phyloP scores from a whole-genome alignment of 2,888 invertebrate species.

The Crocallis elinguaria region DNA sequence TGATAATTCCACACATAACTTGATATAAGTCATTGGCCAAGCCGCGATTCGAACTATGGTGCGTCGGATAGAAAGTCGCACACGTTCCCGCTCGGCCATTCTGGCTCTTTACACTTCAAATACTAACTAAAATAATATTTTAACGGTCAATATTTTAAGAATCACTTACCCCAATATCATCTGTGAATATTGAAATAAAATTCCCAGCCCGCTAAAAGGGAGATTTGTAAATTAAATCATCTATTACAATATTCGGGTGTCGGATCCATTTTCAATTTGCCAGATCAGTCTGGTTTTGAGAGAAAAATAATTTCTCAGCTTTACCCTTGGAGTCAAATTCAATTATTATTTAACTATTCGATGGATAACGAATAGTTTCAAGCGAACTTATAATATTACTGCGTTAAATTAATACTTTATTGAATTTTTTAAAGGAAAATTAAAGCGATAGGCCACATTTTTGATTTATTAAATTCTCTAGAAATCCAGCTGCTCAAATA shows the following conservation, averaged over 20 bases:
- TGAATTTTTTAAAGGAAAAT: not conserved
- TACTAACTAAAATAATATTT: not conserved
- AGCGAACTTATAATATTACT: not conserved
- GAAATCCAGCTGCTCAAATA: too few species aligned
- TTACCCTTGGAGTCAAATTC: slow-evolving; percentile 11
- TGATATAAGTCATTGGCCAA: too few species aligned
- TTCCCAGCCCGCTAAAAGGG: slow-evolving; percentile 11
- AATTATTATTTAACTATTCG: slow-evolving; percentile 20
- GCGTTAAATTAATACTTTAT: too few species aligned
- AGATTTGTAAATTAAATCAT: slow-evolving; percentile 38
- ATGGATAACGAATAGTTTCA: not conserved
- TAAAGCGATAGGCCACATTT: too few species aligned
- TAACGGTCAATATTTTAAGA: slow-evolving; percentile 16
- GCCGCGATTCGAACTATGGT: too few species aligned
- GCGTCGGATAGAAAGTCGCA: too few species aligned
- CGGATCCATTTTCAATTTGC: slow-evolving; percentile 44
- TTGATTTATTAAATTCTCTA: too few species aligned
- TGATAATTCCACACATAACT: too few species aligned
- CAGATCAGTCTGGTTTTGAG: slow-evolving; percentile 33
- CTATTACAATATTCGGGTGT: slow-evolving; percentile 36
- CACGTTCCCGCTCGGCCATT: too few species aligned
- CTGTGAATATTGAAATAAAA: slow-evolving; percentile 29
- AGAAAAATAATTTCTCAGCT: slow-evolving; percentile 29
- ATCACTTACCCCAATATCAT: slow-evolving; percentile 24
- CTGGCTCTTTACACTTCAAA: too few species aligned